Base-by-base conservation (phyloP, 2,888 invertebrate species). In the Prenolepis imparis region DNA sequence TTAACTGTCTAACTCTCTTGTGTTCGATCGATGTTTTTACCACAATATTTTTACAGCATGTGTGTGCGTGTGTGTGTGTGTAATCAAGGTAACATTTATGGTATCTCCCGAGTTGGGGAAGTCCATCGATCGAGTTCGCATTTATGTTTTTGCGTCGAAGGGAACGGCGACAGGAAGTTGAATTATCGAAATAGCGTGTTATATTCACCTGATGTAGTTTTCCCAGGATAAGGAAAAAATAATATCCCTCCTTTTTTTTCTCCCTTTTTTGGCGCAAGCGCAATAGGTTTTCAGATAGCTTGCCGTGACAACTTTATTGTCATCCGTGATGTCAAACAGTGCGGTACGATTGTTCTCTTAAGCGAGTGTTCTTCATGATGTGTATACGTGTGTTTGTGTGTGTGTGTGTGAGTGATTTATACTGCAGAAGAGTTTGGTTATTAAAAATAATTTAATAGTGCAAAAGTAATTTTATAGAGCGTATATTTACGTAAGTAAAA, bases 131-230 rank as follows among this genome's bases (percentile, higher is more conserved):
- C 1, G 32, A n/a, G n/a, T 2, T 28, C 18, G 41, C 18, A 8
- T 21, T 32, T n/a, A 6, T 9, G n/a, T 66, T 67, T 67, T 77
- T 32, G 12, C 8, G 1, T 28, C 9, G 41, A 24, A 32, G 59
- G 32, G 12, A 24, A 59, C 8, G 59, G 9, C 32, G 59, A 12
- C 32, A 59, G 44, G 12, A 70, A 70, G 41, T 78, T 21, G 15
- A 78, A 78, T 59, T 59, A 59, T 59, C 32, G 8, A 70, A 78
- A 78, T 70, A 59, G 3, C 11, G 70, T 18, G 24, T 59, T 57
- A 28, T 18, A 12, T 32, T 59, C 12, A 5, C 21, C 18, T 15
- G 12, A 70, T 78, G 64, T 12, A 21, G 3, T 24, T 70, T 72
- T 59, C 36, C 21, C 72, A 72, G 11, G 4, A 32, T 18, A 32